Evolutionary conservation across 2,888 invertebrate species (phyloP).

Genomic region (Mythimna impura): DNA sequence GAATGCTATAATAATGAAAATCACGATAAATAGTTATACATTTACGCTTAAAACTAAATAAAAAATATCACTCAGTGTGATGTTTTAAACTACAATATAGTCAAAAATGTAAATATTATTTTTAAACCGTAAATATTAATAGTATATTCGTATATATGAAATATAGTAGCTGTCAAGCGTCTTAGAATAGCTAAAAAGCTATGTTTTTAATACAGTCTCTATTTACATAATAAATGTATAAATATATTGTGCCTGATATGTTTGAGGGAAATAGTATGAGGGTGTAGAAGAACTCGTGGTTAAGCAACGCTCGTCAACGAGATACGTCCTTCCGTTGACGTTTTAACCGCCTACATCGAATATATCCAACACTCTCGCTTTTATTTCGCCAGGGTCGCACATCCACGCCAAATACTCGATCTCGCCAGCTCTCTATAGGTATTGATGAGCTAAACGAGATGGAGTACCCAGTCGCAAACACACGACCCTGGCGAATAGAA

Average conservation of each 20-base stretch:
- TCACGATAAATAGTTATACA: slow-evolving; percentile 15
- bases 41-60: slow-evolving; percentile 46
- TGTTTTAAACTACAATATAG: slow-evolving; percentile 32
- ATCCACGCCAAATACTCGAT: no score
- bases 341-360: no score
- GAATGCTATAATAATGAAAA: slow-evolving; percentile 50
- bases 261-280: slow-evolving; percentile 24
- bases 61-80: slow-evolving; percentile 57
- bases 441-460: no score
- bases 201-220: slow-evolving; percentile 24
- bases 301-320: no score
- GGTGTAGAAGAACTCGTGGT: not conserved
- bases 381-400: no score
- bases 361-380: no score
- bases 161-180: slow-evolving; percentile 46
- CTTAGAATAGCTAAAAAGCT: slow-evolving; percentile 58
- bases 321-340: no score
- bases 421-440: no score
- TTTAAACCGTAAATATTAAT: slow-evolving; percentile 27
- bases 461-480: no score
- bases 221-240: slow-evolving; percentile 41
- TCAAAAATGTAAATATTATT: slow-evolving; percentile 53
- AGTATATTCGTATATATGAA: slow-evolving; percentile 26
- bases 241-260: slow-evolving; percentile 27
- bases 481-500: no score